phyloP scores from a whole-genome alignment of 2,888 invertebrate species.

The Erebia epiphron region DNA sequence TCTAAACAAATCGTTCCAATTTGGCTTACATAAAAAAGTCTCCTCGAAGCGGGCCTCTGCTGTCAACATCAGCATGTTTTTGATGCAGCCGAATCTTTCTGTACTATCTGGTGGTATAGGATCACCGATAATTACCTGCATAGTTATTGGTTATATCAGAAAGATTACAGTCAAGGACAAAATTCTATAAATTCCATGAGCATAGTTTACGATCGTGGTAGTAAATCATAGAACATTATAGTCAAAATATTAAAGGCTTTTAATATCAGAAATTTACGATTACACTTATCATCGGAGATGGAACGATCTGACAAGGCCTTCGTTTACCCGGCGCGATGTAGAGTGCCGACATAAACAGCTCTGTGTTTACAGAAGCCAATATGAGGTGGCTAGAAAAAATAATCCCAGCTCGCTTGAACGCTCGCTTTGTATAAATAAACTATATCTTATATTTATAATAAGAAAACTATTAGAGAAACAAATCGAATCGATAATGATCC shows the following conservation, averaged over 20 bases:
- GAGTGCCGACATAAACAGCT: conserved; percentile 40
- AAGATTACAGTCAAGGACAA: too few relatives aligned
- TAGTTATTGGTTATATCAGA: too few relatives aligned
- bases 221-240: not conserved
- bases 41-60: too few relatives aligned
- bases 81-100: too few relatives aligned
- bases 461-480: conserved; percentile 15
- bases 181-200: not conserved
- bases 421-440: conserved; percentile 9
- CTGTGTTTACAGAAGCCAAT: conserved; percentile 41
- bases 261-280: conserved; percentile 32
- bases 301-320: conserved; percentile 25
- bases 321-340: conserved; percentile 35
- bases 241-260: conserved; percentile 18
- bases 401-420: conserved; percentile 37
- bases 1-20: not conserved
- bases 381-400: conserved; percentile 47
- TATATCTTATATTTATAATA: conserved; percentile 16
- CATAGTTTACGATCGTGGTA: not conserved
- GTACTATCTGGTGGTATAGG: too few relatives aligned
- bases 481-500: conserved; percentile 9
- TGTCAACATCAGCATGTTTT: too few relatives aligned
- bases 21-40: not conserved
- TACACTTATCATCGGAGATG: conserved; percentile 23
- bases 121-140: too few relatives aligned